Percentiles rank a stretch among this genome's conserved stretches.
Evolutionary conservation across 2,113 vertebrate genomes (phyloP).

Genomic region (Paraplagusia blochii): DNA sequence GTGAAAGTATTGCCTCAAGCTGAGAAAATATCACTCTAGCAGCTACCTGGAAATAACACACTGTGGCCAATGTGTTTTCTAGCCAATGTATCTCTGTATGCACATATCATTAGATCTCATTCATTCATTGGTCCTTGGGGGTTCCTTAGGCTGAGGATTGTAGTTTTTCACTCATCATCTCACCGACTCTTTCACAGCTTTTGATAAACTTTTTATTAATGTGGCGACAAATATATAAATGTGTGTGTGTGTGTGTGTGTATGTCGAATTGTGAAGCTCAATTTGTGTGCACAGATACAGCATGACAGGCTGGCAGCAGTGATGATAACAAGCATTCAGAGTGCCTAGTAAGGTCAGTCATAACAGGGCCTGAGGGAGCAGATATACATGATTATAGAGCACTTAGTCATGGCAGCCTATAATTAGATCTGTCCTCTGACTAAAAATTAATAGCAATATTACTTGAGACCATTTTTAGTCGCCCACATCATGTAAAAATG

Average conservation of each 20-base stretch:
- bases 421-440: constrained; percentile 25
- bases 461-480: constrained; percentile 10
- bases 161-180: too few relatives aligned
- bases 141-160: constrained; percentile 10
- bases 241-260: too few relatives aligned
- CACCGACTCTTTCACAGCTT: too few relatives aligned
- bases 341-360: constrained; percentile 22
- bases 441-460: constrained; percentile 18
- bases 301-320: constrained; percentile 14
- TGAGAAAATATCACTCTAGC: constrained; percentile 24
- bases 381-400: constrained; percentile 12
- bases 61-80: too few relatives aligned
- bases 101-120: constrained; percentile 13
- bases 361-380: constrained; percentile 19
- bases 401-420: constrained; percentile 24
- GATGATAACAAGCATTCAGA: constrained; percentile 24
- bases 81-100: constrained; percentile 22
- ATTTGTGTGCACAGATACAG: too few relatives aligned
- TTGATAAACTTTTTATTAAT: too few relatives aligned
- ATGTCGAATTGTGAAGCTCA: too few relatives aligned
- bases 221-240: too few relatives aligned
- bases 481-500: background rate
- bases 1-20: constrained; percentile 24
- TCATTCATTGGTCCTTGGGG: constrained; percentile 14
- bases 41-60: constrained; percentile 2